Evolutionary conservation across 2,113 vertebrate genomes (phyloP), one percentile per base, ranked within the genome.

Genomic region (Brachypodius melanocephalos): DNA sequence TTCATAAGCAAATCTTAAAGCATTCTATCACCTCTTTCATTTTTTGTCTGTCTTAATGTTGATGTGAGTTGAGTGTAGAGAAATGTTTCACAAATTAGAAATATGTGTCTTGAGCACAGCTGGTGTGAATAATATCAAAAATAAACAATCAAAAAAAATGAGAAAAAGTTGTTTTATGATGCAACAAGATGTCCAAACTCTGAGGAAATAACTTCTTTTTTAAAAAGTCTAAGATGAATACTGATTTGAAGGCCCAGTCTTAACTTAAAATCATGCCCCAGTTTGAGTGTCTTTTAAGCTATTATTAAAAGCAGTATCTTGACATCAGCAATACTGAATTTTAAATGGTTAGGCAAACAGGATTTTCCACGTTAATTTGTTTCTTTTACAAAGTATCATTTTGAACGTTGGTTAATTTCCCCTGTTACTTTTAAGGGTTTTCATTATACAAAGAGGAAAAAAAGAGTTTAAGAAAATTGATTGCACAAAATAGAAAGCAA

Each of bases 1-100:
- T 48, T 57, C 25, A 14, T 31, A 96, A 94, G 49, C 45, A 82
- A 79, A 92, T 88, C 65, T 88, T 42, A 87, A 95, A 94, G 42
- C 65, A 66, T 58, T 61, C 48, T 75, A 59, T 59, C 75, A 73
- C 59, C 74, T 88, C 69, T 90, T 38, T 38, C 38, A 38, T 38
- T 67, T 85, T 59, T 93, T 80, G 58, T 22, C 51, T 80, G 32
- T 95, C 87, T 93, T 91, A 86, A 89, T 90, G 52, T 81, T 74
- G 52, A 34, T 74, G 72, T 2, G 5, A 93, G 55, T 62, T 82
- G 77, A 62, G 55, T n/a, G 17, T 66, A 67, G 49, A 84, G 38
- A 81, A 77, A 77, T 34, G 58, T 91, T 79, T 48, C 43, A 66
- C 45, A 65, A 81, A 62, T 90, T 10, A 77, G 68, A 97, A 71